Evolutionary conservation across 1,140 invertebrate species (phyloP), one percentile per base, ranked within the genome.

Genomic region (Zaprionus africanus): DNA sequence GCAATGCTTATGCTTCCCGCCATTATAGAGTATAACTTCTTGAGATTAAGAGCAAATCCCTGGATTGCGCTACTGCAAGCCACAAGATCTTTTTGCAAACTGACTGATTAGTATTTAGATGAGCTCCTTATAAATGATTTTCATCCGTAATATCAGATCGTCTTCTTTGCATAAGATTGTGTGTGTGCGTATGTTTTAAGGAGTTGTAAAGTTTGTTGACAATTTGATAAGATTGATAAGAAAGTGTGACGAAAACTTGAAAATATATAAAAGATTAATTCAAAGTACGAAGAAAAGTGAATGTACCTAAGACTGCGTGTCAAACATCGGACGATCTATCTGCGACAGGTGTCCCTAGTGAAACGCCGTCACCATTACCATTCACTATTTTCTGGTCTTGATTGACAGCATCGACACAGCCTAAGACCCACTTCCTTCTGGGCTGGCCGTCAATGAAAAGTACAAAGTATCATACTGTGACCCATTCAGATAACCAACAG

Each of bases 201-300:
- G n/a, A 43, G 36, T 46, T 22, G 31, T 49, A 24, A 60, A 51
- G 7, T 31, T 17, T 38, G 36, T 63, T 63, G 15, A 49, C 28
- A 49, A 28, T n/a, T 41, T 38, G 71, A 74, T 69, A 74, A 69
- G 71, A 57, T 69, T 38, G 24, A 34, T 15, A 24, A n/a, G 24
- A 5, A 43, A 15, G 34, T 46, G 49, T 43, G 46, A 31, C 56
- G 46, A 28, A 36, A 53, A 46, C 17, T 31, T 22, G 49, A 24
- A 7, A 3, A 49, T 46, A 49, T 46, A 49, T 34, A 49, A 43
- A 11, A 17, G 7, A 61, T 41, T 31, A 46, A 43, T 24, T 17
- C 26, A 49, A 46, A 49, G 24, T 19, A 28, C 24, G 12, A 7
- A 51, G 4, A 12, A 51, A 51, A 22, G 17, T 15, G 15, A 56